Conservation (phyloP, 2,797 vertebrate genomes). For the Macrochelys suwanniensis region DNA sequence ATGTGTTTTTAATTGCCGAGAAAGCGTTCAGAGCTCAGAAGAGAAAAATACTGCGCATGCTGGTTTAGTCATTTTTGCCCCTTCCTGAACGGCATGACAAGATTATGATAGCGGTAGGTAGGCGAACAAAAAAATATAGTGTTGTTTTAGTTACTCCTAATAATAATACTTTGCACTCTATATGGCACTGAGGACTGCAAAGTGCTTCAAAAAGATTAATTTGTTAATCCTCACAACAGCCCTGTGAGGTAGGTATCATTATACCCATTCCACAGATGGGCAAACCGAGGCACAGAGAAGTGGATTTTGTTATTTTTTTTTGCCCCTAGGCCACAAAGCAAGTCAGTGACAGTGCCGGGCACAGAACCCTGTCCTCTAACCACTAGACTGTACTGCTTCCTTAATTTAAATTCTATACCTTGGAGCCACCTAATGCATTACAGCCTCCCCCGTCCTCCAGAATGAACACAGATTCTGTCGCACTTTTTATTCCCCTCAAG, state of each 20-base stretch:
- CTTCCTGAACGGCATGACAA: not conserved
- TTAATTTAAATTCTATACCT: not conserved
- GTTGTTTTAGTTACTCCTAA: rapidly evolving
- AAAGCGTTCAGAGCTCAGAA: not conserved
- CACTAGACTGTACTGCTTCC: not conserved
- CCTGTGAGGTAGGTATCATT: slow-evolving; percentile 65
- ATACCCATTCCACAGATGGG: slow-evolving; percentile 39
- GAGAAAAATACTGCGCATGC: not conserved
- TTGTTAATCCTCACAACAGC: not conserved
- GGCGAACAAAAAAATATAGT: not conserved
- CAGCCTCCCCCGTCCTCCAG: too few relatives aligned
- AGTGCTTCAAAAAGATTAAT: rapidly evolving
- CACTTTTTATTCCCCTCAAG: not conserved
- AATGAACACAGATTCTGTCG: too few relatives aligned
- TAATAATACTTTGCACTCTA: not conserved
- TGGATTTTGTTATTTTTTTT: not conserved
- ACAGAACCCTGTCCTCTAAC: not conserved
- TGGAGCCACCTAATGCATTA: not conserved
- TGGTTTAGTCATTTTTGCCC: not conserved
- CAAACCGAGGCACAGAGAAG: not conserved
- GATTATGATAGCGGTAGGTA: rapidly evolving
- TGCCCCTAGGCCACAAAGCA: not conserved
- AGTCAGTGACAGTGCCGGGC: not conserved
- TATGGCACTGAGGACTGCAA: not conserved
- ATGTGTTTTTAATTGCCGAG: rapidly evolving